A percentile compares a stretch with the other conserved stretches of the same genome.
Evolutionary conservation across 2,113 vertebrate genomes (phyloP).

Genomic region (Xenopus laevis): DNA sequence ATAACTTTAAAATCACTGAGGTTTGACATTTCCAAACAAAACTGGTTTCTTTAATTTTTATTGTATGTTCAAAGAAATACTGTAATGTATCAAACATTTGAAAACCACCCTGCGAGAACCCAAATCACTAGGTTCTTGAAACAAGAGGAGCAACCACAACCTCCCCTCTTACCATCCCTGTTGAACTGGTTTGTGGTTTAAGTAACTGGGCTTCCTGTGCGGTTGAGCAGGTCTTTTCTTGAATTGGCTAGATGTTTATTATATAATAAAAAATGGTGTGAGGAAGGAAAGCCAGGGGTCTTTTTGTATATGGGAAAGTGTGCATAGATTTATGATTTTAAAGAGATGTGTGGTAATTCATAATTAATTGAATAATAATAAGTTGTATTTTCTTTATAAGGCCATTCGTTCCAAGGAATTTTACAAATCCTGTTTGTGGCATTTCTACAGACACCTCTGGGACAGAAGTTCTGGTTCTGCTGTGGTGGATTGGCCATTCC

Average conservation of each 20-base stretch:
- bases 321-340: slow-evolving; percentile 34
- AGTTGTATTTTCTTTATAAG: slow-evolving; percentile 29
- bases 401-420: slow-evolving; percentile 20
- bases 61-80: neutral
- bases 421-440: slow-evolving; percentile 8
- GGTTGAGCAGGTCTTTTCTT: slow-evolving; percentile 34
- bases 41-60: neutral
- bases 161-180: slow-evolving; percentile 27
- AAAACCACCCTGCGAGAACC: neutral
- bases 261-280: slow-evolving; percentile 42
- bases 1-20: no score
- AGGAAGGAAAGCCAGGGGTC: slow-evolving; percentile 33
- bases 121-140: slow-evolving; percentile 13
- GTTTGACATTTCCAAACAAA: neutral
- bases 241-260: slow-evolving; percentile 33
- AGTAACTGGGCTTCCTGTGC: slow-evolving; percentile 37
- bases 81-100: neutral
- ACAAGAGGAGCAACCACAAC: slow-evolving; percentile 8
- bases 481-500: no score
- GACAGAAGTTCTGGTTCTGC: slow-evolving; percentile 4
- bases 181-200: slow-evolving; percentile 37
- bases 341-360: slow-evolving; percentile 40
- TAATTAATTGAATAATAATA: slow-evolving; percentile 45
- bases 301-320: slow-evolving; percentile 32
- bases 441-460: slow-evolving; percentile 28